These are phyloP conservation scores for Cynocephalus volans DNA, from an alignment of 2,113 vertebrate genomes.

Conservation along the genomic window DNA sequence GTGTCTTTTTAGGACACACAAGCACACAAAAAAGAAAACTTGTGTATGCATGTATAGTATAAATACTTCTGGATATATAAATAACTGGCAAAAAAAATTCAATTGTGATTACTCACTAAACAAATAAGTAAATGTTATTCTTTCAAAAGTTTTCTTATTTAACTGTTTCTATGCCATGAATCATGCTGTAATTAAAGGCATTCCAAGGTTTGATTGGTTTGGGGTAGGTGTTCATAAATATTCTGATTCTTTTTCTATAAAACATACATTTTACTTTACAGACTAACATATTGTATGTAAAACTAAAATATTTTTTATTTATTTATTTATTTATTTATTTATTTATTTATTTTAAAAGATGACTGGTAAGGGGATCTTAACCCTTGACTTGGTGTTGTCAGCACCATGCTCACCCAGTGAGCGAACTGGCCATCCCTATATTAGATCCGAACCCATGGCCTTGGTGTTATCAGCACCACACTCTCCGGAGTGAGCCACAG, in stretches of 20 bases:
- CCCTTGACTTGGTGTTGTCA: too few relatives aligned
- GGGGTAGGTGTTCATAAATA: background rate
- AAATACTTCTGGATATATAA: background rate
- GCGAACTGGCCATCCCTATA: too few relatives aligned
- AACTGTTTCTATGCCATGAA: background rate
- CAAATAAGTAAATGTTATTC: constrained; percentile 13
- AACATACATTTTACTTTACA: background rate
- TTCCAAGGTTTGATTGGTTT: background rate
- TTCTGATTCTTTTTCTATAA: background rate
- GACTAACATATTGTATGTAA: background rate
- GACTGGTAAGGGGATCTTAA: too few relatives aligned
- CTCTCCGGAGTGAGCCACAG: too few relatives aligned
- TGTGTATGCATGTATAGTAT: too few relatives aligned
- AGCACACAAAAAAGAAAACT: background rate
- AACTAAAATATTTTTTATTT: background rate
- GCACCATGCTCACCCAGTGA: too few relatives aligned
- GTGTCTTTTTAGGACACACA: background rate
- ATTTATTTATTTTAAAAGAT: too few relatives aligned
- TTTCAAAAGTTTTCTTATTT: background rate
- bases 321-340: background rate
- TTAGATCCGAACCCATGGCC: too few relatives aligned
- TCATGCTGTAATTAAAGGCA: background rate
- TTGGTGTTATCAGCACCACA: too few relatives aligned
- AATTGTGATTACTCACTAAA: background rate
- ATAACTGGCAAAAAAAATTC: background rate